These are phyloP conservation scores for Augochlorella aurata DNA, from an alignment of 2,888 invertebrate species.

Conservation along the genomic window DNA sequence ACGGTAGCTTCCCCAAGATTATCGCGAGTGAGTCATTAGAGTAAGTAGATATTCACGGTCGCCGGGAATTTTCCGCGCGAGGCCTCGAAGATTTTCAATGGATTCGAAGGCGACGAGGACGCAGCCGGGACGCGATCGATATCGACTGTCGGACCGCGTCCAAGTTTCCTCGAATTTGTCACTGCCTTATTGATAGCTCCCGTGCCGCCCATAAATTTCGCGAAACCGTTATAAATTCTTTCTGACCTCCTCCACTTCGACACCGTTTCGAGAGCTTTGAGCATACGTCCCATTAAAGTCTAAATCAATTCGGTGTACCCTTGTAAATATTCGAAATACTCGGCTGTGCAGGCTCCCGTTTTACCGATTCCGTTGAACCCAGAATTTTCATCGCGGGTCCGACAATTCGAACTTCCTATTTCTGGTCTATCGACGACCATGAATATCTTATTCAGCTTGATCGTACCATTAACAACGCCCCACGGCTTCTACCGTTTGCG, in stretches of 20 bases:
- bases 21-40: not conserved
- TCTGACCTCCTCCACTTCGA: not conserved
- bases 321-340: not conserved
- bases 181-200: conserved; percentile 6
- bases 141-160: conserved; percentile 14
- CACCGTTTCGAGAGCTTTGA: not conserved
- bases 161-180: conserved; percentile 19
- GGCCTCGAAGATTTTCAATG: not conserved
- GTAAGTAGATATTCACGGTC: not conserved
- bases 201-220: not conserved
- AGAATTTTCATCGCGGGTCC: not conserved
- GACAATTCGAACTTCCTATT: not conserved
- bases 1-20: not conserved
- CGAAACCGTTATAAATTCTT: conserved; percentile 21
- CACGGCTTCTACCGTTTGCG: not conserved
- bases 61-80: not conserved
- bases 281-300: not conserved
- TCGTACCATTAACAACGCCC: not conserved
- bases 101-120: not conserved
- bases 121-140: not conserved
- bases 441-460: not conserved
- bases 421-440: not conserved
- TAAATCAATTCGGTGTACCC: not conserved
- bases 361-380: not conserved
- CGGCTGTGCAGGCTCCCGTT: not conserved